phyloP scores from a whole-genome alignment of 1,140 invertebrate genomes.

The Sitobion miscanthi region DNA sequence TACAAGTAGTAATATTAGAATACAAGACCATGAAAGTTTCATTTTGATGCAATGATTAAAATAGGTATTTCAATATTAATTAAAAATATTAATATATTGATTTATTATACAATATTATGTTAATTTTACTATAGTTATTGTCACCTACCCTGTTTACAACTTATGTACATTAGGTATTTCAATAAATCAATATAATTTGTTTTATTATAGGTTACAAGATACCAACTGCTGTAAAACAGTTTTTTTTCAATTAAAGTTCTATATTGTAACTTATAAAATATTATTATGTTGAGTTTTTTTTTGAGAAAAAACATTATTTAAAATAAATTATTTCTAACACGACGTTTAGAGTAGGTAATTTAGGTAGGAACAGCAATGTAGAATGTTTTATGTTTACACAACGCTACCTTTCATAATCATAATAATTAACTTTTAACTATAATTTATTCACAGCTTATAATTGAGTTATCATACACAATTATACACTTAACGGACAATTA shows the following conservation, averaged over 20 bases:
- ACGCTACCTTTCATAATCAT: not conserved
- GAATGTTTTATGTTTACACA: not conserved
- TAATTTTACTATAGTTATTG: not conserved
- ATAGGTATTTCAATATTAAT: not conserved
- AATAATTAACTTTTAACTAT: not conserved
- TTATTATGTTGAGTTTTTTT: not conserved
- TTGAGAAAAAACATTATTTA: not conserved
- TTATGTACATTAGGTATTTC: not conserved
- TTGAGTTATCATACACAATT: not conserved
- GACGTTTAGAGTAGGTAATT: not conserved
- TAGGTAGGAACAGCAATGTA: not conserved
- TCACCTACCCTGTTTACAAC: not conserved
- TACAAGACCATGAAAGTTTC: no score
- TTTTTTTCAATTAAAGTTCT: not conserved
- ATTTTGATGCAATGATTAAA: not conserved
- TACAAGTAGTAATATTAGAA: no score
- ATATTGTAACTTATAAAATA: not conserved
- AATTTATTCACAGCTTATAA: slow-evolving; percentile 2
- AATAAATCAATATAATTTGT: not conserved
- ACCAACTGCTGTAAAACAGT: not conserved
- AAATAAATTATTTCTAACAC: not conserved
- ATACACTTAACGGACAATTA: not conserved
- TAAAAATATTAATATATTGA: not conserved
- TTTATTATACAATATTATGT: not conserved
- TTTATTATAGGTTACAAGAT: not conserved